A percentile compares a stretch with the other conserved stretches of the same genome.
phyloP scores from a whole-genome alignment of 2,888 invertebrate species.

The Habroteleia sp. region DNA sequence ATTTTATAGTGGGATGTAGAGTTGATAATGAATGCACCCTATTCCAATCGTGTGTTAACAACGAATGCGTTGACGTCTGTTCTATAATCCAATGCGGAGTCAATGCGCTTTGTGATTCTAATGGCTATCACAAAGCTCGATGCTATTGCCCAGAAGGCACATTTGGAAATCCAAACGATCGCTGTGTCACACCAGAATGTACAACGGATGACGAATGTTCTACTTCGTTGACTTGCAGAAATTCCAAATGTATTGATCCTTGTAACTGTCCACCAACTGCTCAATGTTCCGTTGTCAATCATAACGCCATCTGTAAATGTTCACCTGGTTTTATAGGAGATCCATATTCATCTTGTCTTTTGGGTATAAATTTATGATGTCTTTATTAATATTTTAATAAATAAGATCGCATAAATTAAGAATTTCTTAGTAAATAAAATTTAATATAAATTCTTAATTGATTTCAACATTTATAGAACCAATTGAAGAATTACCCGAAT shows the following conservation, averaged over 20 bases:
- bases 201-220: slow-evolving; percentile 89
- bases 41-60: slow-evolving; percentile 90
- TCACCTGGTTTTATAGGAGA: slow-evolving; percentile 92
- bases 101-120: slow-evolving; percentile 89
- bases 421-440: too few species aligned
- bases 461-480: too few species aligned
- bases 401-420: too few species aligned
- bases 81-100: slow-evolving; percentile 89
- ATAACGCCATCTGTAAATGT: slow-evolving; percentile 89
- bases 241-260: slow-evolving; percentile 90
- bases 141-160: slow-evolving; percentile 90
- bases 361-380: too few species aligned
- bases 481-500: slow-evolving; percentile 84
- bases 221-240: slow-evolving; percentile 88
- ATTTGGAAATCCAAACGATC: slow-evolving; percentile 89
- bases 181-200: slow-evolving; percentile 90
- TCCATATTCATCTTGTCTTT: slow-evolving; percentile 86
- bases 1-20: slow-evolving; percentile 91
- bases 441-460: slow-evolving; percentile 20
- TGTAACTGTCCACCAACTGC: slow-evolving; percentile 91
- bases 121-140: slow-evolving; percentile 88
- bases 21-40: slow-evolving; percentile 92
- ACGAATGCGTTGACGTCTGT: slow-evolving; percentile 91
- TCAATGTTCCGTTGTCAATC: slow-evolving; percentile 89
- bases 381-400: too few species aligned